Evolutionary conservation across 2,888 invertebrate species (phyloP).

Genomic region (Agriotes lineatus): DNA sequence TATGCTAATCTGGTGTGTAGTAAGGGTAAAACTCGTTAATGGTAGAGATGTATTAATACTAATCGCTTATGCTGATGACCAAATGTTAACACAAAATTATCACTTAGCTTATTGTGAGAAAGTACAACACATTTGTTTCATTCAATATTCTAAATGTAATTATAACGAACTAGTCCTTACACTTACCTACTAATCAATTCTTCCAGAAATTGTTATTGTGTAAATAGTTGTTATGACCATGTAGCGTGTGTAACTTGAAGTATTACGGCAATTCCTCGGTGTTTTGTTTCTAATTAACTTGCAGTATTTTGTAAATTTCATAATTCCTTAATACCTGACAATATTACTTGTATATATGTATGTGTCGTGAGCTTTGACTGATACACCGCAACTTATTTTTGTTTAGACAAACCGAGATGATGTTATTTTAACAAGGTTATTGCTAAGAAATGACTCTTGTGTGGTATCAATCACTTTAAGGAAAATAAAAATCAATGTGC

Average conservation of each 20-base stretch:
- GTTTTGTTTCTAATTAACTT: slow-evolving; percentile 12
- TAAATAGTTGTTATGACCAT: slow-evolving; percentile 39
- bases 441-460: too few species aligned
- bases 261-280: background rate
- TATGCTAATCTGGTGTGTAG: slow-evolving; percentile 11
- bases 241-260: slow-evolving; percentile 10
- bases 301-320: slow-evolving; percentile 26
- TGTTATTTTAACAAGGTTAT: too few species aligned
- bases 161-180: slow-evolving; percentile 29
- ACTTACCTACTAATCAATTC: slow-evolving; percentile 30
- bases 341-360: slow-evolving; percentile 38
- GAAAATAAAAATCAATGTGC: slow-evolving; percentile 1
- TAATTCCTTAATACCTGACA: slow-evolving; percentile 34
- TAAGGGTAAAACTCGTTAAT: background rate
- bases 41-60: slow-evolving; percentile 4
- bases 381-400: background rate
- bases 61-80: slow-evolving; percentile 36
- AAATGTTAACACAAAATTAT: slow-evolving; percentile 34
- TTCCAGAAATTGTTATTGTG: slow-evolving; percentile 40
- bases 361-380: slow-evolving; percentile 22
- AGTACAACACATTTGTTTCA: slow-evolving; percentile 12
- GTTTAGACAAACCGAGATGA: too few species aligned
- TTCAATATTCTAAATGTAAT: slow-evolving; percentile 38
- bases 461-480: background rate
- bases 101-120: slow-evolving; percentile 32